phyloP scores from a whole-genome alignment of 1,140 invertebrate genomes.

The Harpegnathos saltator region DNA sequence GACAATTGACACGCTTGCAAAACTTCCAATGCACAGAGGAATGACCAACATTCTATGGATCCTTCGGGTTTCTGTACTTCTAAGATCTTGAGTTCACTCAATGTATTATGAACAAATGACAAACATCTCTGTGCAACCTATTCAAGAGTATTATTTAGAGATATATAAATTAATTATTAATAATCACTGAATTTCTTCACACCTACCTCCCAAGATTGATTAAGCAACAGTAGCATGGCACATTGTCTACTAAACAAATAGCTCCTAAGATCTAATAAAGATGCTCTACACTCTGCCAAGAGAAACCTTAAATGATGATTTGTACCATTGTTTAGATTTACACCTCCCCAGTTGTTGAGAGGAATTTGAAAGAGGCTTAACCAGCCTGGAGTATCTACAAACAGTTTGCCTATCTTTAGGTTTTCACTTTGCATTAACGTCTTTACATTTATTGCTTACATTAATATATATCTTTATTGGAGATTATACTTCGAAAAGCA shows the following conservation, averaged over 20 bases:
- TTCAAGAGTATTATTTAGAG: constrained; percentile 47
- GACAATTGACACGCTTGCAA: constrained; percentile 91
- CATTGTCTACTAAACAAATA: constrained; percentile 98
- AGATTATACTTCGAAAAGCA: background rate
- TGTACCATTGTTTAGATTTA: constrained; percentile 90
- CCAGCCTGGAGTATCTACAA: constrained; percentile 92
- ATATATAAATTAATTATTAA: constrained; percentile 21
- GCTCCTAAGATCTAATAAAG: constrained; percentile 95
- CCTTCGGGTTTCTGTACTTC: constrained; percentile 92
- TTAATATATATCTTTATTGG: background rate
- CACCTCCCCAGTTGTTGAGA: constrained; percentile 93
- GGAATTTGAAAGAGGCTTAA: constrained; percentile 91
- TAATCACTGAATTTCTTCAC: constrained; percentile 1
- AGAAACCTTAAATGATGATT: constrained; percentile 90
- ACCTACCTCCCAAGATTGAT: constrained; percentile 93
- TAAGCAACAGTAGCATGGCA: constrained; percentile 92
- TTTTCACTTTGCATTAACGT: constrained; percentile 41
- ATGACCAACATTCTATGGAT: constrained; percentile 96
- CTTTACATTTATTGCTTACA: background rate
- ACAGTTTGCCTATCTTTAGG: constrained; percentile 52
- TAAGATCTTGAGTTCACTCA: constrained; percentile 92
- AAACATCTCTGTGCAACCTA: constrained; percentile 94
- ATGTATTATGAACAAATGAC: constrained; percentile 94
- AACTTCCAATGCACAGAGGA: constrained; percentile 96
- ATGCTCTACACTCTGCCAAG: constrained; percentile 90